These are phyloP conservation scores for Strix aluco DNA, from an alignment of 2,113 vertebrate genomes.

Conservation along the genomic window DNA sequence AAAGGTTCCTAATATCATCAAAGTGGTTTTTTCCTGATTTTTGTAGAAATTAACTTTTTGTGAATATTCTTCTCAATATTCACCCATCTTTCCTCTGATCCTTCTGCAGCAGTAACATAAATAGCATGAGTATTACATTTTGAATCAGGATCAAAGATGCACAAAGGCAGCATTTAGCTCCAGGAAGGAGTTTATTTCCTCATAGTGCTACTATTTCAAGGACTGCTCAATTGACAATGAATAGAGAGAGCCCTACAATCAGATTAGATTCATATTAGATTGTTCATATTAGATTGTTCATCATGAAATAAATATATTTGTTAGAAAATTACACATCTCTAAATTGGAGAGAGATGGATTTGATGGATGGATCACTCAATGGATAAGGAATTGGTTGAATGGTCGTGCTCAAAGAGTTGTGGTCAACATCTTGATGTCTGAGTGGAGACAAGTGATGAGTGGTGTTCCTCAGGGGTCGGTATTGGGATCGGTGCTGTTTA, in stretches of 20 bases:
- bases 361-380: too few species aligned
- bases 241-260: slow-evolving; percentile 15
- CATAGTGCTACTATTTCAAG: not conserved
- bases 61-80: not conserved
- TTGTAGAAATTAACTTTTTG: not conserved
- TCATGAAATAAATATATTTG: slow-evolving; percentile 45
- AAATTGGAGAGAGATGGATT: too few species aligned
- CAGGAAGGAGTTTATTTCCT: slow-evolving; percentile 3
- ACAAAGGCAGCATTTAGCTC: not conserved
- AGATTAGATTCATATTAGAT: slow-evolving; percentile 20
- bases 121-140: not conserved
- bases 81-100: not conserved
- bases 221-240: slow-evolving; percentile 37
- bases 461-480: too few species aligned
- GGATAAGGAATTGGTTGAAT: too few species aligned
- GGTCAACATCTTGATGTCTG: too few species aligned
- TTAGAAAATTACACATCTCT: slow-evolving; percentile 49
- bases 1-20: not conserved
- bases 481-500: too few species aligned
- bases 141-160: not conserved
- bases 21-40: not conserved
- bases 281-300: slow-evolving; percentile 38
- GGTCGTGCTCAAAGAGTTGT: too few species aligned
- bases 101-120: not conserved
- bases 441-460: too few species aligned